Percentiles rank a stretch among this genome's conserved stretches.
phyloP scores from a whole-genome alignment of 2,113 vertebrate species.

The Paramormyrops kingsleyae region DNA sequence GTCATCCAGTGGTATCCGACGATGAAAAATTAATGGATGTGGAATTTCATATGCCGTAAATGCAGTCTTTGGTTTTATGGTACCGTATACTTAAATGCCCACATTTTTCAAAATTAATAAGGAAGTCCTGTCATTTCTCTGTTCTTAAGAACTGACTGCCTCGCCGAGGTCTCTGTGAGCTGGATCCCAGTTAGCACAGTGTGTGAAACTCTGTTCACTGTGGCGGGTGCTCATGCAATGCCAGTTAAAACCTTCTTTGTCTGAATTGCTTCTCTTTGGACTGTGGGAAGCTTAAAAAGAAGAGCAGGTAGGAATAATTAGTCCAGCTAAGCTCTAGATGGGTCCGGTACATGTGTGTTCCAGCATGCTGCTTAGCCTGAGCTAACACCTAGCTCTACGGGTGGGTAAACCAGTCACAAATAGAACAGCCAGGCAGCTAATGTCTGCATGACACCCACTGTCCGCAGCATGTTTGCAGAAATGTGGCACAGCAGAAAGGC shows the following conservation, averaged over 20 bases:
- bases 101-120: neutral
- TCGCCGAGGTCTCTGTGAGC: neutral
- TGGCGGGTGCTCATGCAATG: neutral
- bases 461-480: neutral
- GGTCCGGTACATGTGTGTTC: neutral
- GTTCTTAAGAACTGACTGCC: neutral
- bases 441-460: neutral
- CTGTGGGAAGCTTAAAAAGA: neutral
- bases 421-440: neutral
- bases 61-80: neutral
- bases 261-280: neutral
- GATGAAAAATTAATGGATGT: neutral
- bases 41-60: neutral
- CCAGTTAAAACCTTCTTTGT: neutral
- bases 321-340: neutral
- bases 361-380: neutral
- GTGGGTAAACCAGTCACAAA: neutral
- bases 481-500: neutral
- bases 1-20: neutral
- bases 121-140: neutral
- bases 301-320: neutral
- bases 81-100: neutral
- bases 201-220: neutral
- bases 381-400: neutral
- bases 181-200: neutral